Evolutionary conservation across 2,888 invertebrate species (phyloP).

Genomic region (Agonopterix heracliana): DNA sequence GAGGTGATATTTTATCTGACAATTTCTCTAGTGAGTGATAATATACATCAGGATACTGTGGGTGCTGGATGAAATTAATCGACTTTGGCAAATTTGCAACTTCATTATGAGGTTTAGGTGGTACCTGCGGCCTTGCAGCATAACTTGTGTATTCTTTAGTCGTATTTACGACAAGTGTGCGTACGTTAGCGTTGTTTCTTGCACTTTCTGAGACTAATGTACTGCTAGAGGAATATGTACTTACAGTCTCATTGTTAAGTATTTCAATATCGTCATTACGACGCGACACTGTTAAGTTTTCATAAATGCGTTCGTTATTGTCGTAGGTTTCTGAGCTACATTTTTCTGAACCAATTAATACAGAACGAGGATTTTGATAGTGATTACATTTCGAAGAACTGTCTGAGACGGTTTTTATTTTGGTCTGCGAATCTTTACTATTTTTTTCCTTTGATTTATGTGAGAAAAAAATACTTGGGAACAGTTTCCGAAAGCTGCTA

Average conservation of each 20-base stretch:
- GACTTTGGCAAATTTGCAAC: slow-evolving; percentile 20
- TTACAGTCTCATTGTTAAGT: slow-evolving; percentile 32
- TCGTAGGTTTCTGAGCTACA: slow-evolving; percentile 20
- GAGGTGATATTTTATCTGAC: slow-evolving; percentile 41
- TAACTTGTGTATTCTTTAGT: slow-evolving; percentile 27
- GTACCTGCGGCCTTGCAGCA: slow-evolving; percentile 47
- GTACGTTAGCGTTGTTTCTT: slow-evolving; percentile 24
- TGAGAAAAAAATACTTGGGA: slow-evolving; percentile 54
- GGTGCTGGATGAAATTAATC: neutral
- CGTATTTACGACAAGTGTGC: slow-evolving; percentile 2
- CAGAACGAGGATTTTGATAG: slow-evolving; percentile 48
- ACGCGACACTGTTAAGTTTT: slow-evolving; percentile 45
- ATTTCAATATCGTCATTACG: slow-evolving; percentile 28
- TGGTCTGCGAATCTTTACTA: slow-evolving; percentile 27
- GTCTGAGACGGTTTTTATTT: slow-evolving; percentile 17
- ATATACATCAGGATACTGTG: slow-evolving; percentile 54
- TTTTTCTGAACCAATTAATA: slow-evolving; percentile 34
- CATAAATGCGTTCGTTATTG: slow-evolving; percentile 54
- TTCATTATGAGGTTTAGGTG: slow-evolving; percentile 13
- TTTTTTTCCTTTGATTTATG: slow-evolving; percentile 52
- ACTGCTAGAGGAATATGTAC: slow-evolving; percentile 57
- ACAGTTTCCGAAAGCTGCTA: slow-evolving; percentile 57
- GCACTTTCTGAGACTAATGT: slow-evolving; percentile 58
- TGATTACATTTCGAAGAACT: slow-evolving; percentile 37
- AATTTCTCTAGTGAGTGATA: slow-evolving; percentile 64